phyloP scores from a whole-genome alignment of 2,113 vertebrate genomes.

The Lichenostomus cassidix region DNA sequence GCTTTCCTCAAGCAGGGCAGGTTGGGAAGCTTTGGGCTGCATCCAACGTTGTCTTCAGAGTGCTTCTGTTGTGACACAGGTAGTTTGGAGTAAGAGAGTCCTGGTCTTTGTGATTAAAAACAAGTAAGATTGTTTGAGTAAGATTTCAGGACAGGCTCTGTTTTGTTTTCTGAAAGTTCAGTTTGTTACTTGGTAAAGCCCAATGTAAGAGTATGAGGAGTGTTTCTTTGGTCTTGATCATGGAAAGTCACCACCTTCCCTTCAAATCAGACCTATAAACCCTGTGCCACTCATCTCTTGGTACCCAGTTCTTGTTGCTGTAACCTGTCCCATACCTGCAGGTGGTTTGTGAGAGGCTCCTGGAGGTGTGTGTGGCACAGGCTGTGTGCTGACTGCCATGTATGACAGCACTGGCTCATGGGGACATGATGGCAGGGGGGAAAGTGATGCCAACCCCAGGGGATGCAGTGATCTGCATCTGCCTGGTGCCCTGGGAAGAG shows the following conservation, averaged over 20 bases:
- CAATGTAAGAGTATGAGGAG: neutral
- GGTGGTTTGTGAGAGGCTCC: neutral
- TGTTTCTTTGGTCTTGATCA: neutral
- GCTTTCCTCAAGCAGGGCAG: neutral
- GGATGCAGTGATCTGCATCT: neutral
- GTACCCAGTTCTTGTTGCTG: neutral
- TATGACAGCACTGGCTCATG: accelerated
- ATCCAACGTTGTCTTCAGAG: neutral
- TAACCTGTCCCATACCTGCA: accelerated
- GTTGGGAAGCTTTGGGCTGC: neutral
- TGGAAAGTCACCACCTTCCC: neutral
- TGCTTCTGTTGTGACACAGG: neutral
- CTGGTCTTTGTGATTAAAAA: neutral
- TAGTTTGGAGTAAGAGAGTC: neutral
- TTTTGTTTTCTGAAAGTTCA: neutral
- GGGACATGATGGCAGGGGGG: accelerated
- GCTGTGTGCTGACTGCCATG: neutral
- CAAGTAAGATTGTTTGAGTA: neutral
- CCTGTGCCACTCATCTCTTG: accelerated
- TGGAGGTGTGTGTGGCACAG: neutral
- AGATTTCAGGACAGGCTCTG: neutral
- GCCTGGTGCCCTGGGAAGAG: neutral
- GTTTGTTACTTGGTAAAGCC: neutral
- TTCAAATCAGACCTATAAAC: neutral
- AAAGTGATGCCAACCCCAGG: neutral